phyloP scores from a whole-genome alignment of 2,888 invertebrate genomes.

The Parapristionchus giblindavisi region DNA sequence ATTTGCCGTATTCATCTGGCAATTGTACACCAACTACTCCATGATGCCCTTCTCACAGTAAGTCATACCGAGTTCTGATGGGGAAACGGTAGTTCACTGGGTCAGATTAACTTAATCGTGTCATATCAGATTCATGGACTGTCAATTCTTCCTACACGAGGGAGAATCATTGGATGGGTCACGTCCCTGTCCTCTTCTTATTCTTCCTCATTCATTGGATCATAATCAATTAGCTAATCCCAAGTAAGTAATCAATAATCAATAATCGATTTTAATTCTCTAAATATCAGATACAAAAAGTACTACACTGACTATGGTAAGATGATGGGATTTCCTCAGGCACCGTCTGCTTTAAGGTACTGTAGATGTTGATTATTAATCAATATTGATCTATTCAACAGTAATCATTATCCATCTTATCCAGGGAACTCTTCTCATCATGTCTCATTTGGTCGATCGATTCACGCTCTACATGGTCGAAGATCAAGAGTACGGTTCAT shows the following conservation, averaged over 20 bases:
- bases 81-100: background rate
- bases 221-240: too few relatives aligned
- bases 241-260: too few relatives aligned
- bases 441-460: background rate
- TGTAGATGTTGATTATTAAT: too few relatives aligned
- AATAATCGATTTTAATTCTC: too few relatives aligned
- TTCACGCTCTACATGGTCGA: constrained; percentile 25
- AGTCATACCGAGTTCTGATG: background rate
- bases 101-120: background rate
- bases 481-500: background rate
- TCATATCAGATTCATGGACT: too few relatives aligned
- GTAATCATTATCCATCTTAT: background rate
- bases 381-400: too few relatives aligned
- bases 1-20: constrained; percentile 30
- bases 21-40: constrained; percentile 28
- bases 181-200: constrained; percentile 1
- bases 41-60: background rate
- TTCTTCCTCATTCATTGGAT: constrained; percentile 24
- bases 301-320: too few relatives aligned
- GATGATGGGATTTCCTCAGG: too few relatives aligned
- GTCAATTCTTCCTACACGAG: background rate
- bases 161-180: background rate
- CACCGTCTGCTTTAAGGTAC: too few relatives aligned
- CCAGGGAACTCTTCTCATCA: constrained; percentile 8
- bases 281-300: too few relatives aligned